phyloP scores from a whole-genome alignment of 2,113 vertebrate species.

The Solenodon paradoxus region DNA sequence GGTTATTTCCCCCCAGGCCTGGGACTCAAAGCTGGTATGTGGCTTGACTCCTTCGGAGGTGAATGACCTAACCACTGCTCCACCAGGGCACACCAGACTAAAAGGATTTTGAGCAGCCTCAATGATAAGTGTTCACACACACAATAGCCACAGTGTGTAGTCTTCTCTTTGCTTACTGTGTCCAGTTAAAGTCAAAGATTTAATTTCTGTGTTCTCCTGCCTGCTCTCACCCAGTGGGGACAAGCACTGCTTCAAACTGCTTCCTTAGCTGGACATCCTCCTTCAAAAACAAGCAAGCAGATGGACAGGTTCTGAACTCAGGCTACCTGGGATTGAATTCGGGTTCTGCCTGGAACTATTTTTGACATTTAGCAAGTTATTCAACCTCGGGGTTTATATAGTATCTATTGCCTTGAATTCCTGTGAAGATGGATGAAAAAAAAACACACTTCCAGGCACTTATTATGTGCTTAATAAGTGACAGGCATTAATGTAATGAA shows the following conservation, averaged over 20 bases:
- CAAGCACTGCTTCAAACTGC: background rate
- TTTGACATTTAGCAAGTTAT: background rate
- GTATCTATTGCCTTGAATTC: background rate
- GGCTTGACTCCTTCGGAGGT: too few relatives aligned
- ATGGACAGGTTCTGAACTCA: background rate
- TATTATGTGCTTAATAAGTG: background rate
- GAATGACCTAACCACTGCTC: too few relatives aligned
- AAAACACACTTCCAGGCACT: background rate
- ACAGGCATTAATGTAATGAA: background rate
- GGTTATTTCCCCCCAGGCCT: too few relatives aligned
- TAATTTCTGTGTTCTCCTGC: background rate
- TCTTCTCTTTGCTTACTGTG: background rate
- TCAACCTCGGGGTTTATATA: background rate
- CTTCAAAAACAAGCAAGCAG: background rate
- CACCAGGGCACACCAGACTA: too few relatives aligned
- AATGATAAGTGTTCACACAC: background rate
- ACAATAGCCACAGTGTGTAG: background rate
- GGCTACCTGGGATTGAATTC: background rate
- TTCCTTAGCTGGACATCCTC: background rate
- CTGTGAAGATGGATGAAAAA: background rate
- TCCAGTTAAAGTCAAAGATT: background rate
- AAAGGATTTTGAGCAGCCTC: background rate
- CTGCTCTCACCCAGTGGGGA: background rate
- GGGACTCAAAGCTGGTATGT: too few relatives aligned
- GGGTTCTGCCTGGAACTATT: background rate